These are phyloP conservation scores for Chascanopsetta lugubris DNA, from an alignment of 2,113 vertebrate species.

Conservation along the genomic window DNA sequence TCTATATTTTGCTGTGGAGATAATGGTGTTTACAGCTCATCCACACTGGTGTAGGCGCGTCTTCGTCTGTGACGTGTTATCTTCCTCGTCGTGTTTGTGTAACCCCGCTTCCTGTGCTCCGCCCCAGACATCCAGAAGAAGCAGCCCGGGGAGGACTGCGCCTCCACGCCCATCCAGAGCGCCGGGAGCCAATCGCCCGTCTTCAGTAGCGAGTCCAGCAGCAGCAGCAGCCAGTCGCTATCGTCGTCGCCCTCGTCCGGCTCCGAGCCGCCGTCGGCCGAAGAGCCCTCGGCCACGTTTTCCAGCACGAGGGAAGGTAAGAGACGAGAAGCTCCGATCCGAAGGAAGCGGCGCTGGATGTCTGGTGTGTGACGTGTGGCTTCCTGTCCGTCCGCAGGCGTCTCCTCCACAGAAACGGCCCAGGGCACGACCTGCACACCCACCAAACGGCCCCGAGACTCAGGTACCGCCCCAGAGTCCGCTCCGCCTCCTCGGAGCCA, in stretches of 20 bases:
- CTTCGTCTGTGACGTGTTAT: no score
- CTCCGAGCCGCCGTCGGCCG: slow-evolving; percentile 84
- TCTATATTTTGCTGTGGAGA: no score
- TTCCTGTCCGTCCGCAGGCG: slow-evolving; percentile 78
- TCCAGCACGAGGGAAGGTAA: slow-evolving; percentile 88
- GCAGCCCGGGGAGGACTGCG: slow-evolving; percentile 89
- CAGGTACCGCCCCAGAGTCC: slow-evolving; percentile 83
- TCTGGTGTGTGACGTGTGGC: neutral
- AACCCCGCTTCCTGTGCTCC: neutral
- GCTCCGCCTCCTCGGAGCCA: neutral
- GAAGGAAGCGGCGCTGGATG: neutral
- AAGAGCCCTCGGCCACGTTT: slow-evolving; percentile 88
- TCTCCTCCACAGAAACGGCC: slow-evolving; percentile 89
- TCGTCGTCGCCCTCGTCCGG: slow-evolving; percentile 81
- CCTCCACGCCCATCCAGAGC: slow-evolving; percentile 88
- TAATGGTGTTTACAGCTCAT: no score
- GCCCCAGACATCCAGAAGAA: slow-evolving; percentile 92
- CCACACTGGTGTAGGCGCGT: no score
- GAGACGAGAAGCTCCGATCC: no score
- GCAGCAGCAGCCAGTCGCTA: slow-evolving; percentile 87
- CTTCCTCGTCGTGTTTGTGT: neutral
- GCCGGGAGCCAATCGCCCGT: slow-evolving; percentile 89
- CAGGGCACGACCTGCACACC: slow-evolving; percentile 89
- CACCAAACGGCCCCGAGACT: slow-evolving; percentile 92
- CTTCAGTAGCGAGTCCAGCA: slow-evolving; percentile 88